Conservation (phyloP, 2,113 vertebrate genomes). For the Otis tarda region DNA sequence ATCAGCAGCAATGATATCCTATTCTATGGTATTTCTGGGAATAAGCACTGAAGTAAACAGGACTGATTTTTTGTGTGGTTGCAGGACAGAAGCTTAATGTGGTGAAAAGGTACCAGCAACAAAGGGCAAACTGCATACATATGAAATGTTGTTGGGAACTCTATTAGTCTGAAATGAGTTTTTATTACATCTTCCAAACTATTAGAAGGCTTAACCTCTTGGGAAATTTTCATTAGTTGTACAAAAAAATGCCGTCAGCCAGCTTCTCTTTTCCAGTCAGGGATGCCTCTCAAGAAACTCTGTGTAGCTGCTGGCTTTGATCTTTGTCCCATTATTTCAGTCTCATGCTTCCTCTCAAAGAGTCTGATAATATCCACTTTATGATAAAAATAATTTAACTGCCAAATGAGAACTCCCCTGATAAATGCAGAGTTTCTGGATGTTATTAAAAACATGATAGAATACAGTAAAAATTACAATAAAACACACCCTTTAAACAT, state of each 20-base stretch:
- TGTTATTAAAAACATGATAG: not conserved
- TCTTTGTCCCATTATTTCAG: slow-evolving; percentile 44
- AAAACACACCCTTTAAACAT: not conserved
- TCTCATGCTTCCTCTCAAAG: not conserved
- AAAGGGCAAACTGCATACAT: not conserved
- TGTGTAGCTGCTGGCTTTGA: slow-evolving; percentile 20
- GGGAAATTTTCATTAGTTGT: slow-evolving; percentile 26
- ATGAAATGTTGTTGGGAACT: not conserved
- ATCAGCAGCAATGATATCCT: not conserved
- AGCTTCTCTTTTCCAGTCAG: not conserved
- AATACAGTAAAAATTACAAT: not conserved
- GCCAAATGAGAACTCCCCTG: slow-evolving; percentile 7
- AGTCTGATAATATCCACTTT: not conserved
- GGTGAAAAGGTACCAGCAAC: not conserved
- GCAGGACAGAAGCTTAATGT: not conserved
- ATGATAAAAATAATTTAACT: slow-evolving; percentile 43
- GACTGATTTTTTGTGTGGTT: not conserved
- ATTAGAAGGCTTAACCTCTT: slow-evolving; percentile 1
- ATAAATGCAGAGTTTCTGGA: not conserved
- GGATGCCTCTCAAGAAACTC: slow-evolving; percentile 14
- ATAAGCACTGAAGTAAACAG: not conserved
- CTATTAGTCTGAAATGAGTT: not conserved
- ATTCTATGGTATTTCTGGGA: not conserved
- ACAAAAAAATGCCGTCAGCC: not conserved
- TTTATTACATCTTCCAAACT: slow-evolving; percentile 19